These are phyloP conservation scores for Aythya baeri DNA, from an alignment of 2,113 vertebrate genomes.

Conservation along the genomic window DNA sequence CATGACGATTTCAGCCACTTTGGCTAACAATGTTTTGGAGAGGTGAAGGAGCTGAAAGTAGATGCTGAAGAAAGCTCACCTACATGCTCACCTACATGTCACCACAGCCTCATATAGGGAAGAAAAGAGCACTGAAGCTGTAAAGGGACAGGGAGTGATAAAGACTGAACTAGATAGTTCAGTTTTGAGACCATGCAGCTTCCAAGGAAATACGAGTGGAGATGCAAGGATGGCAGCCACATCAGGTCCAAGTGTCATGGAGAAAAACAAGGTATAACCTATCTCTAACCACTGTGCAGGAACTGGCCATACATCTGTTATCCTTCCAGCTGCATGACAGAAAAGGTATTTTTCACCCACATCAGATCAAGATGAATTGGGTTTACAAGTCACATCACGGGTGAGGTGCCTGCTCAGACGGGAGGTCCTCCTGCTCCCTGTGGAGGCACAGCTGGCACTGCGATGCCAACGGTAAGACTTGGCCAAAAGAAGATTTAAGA, in stretches of 20 bases:
- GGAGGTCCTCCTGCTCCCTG: neutral
- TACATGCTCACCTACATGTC: neutral
- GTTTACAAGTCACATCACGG: neutral
- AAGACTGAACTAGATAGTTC: neutral
- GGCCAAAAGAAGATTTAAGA: neutral
- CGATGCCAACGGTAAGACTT: neutral
- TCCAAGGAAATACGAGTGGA: neutral
- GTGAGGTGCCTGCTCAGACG: neutral
- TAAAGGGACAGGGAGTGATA: neutral
- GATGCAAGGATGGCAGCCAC: neutral
- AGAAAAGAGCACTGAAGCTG: neutral
- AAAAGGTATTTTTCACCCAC: neutral
- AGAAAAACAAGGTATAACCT: neutral
- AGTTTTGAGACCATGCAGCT: neutral
- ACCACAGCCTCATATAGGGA: neutral
- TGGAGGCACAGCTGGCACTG: neutral
- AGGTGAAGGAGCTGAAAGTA: neutral
- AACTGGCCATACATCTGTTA: neutral
- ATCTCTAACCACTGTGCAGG: neutral
- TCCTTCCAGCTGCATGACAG: neutral
- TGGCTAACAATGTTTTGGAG: neutral
- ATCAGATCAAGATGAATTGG: neutral
- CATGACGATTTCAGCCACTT: neutral
- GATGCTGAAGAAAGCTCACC: neutral
- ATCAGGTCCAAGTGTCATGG: neutral